These are phyloP conservation scores for Myripristis jacobus DNA, from an alignment of 2,797 vertebrate genomes.

Conservation along the genomic window DNA sequence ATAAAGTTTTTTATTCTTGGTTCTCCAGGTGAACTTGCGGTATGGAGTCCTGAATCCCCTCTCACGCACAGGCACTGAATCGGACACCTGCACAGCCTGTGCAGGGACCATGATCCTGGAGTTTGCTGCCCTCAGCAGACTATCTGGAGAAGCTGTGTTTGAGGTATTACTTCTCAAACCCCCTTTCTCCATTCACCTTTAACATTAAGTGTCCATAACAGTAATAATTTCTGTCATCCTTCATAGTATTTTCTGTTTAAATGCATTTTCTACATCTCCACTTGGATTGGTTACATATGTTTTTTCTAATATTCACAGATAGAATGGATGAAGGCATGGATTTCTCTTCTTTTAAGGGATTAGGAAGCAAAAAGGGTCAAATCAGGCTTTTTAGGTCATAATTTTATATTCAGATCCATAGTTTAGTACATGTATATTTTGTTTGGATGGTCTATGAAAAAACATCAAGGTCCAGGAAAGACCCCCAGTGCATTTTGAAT, in stretches of 20 bases:
- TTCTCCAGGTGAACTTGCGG: conserved; percentile 84
- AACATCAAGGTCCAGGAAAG: no score
- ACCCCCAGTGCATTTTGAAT: neutral
- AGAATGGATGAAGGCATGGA: neutral
- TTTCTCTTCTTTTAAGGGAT: neutral
- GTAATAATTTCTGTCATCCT: conserved; percentile 4
- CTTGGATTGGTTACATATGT: neutral
- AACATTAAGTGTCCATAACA: neutral
- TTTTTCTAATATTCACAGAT: neutral
- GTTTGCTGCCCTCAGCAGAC: conserved; percentile 87
- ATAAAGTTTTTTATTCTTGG: neutral
- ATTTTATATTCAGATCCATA: neutral
- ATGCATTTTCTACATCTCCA: neutral
- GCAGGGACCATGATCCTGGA: conserved; percentile 90
- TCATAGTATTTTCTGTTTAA: neutral
- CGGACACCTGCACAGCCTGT: conserved; percentile 89
- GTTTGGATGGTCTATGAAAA: no score
- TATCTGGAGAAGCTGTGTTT: conserved; percentile 85
- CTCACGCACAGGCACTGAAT: conserved; percentile 87
- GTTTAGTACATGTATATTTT: no score
- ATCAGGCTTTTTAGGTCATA: neutral
- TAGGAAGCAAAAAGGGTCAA: neutral
- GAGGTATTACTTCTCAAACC: conserved; percentile 75
- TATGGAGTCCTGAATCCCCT: conserved; percentile 85
- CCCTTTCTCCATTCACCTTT: neutral